Conservation (phyloP, 1,140 invertebrate species). For the Lucilia sericata region DNA sequence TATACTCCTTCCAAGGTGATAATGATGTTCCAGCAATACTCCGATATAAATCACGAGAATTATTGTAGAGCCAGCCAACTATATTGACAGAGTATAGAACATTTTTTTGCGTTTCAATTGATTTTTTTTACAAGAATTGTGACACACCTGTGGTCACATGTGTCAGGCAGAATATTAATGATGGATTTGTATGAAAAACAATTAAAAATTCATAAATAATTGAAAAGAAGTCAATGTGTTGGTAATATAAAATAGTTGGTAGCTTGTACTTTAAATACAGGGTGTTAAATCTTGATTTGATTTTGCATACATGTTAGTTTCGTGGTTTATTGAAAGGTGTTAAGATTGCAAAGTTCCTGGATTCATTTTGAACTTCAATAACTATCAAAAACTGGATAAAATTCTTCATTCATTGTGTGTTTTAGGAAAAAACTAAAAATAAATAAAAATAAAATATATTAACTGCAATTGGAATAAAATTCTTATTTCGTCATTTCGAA, state of each 20-base stretch:
- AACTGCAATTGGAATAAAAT: no score
- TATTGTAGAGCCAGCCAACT: neutral
- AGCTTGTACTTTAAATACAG: no score
- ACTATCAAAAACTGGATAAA: no score
- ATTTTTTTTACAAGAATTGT: conserved; percentile 39
- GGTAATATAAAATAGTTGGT: neutral
- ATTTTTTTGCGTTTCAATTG: neutral
- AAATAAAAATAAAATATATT: no score
- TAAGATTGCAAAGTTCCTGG: no score
- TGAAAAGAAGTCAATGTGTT: conserved; percentile 31
- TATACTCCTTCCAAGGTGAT: neutral
- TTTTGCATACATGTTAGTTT: no score
- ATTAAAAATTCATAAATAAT: conserved; percentile 43
- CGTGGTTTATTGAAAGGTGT: no score
- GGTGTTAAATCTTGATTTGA: no score
- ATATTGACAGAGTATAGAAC: neutral
- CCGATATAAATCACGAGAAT: neutral
- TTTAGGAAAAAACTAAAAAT: no score
- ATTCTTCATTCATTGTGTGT: no score
- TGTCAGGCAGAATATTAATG: conserved; percentile 20
- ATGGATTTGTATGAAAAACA: conserved; percentile 6
- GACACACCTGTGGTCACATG: conserved; percentile 37
- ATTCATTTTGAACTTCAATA: no score
- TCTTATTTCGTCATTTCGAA: no score
- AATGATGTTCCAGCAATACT: neutral